Base-by-base conservation (phyloP, 1,140 invertebrate genomes). In the Drosophila funebris region DNA sequence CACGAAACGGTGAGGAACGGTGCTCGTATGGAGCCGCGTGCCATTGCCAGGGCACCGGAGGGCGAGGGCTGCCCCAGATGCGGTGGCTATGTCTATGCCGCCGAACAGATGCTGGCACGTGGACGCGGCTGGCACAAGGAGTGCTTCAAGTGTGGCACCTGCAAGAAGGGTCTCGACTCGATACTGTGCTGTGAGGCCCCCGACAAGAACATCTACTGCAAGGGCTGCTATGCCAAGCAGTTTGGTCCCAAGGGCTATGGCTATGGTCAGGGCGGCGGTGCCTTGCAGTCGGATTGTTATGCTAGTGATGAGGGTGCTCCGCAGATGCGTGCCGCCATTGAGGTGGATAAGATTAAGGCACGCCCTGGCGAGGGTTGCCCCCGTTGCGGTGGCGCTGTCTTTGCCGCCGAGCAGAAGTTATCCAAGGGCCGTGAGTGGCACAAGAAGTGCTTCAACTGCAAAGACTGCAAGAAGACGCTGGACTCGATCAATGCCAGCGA, bases 381-480 rank as follows among this genome's bases (percentile, higher is more conserved):
- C 1, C 94, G 97, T 66, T 98, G 97, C 90, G 97, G 97, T 29
- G 97, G 97, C 36, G 95, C 96, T 2, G 97, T 98, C 0, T 98
- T 96, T 90, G 97, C 96, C 41, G 97, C 97, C 50, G 97, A 98
- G 91, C 95, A 96, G 92, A 96, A 98, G 41, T 93, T 97, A 18
- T 96, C 96, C 31, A 97, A 96, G 91, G 95, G 96, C 60, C 94
- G 97, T 89, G 97, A 98, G 92, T 99, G 97, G 97, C 98, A 97
- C 94, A 95, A 98, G 93, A 99, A 99, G 93, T 99, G 98, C 93
- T 99, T 98, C 94, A 99, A 99, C 92, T 99, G 98, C 92, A 95
- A 94, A 91, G 96, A 97, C 78, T 99, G 98, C 92, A 96, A 95
- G 78, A 97, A 97, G 89, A 97, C 96, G 16, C 93, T 99, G 50